A percentile compares a stretch with the other conserved stretches of the same genome.
Evolutionary conservation across 2,888 invertebrate genomes (phyloP).

Genomic region (Andrena bicolor): DNA sequence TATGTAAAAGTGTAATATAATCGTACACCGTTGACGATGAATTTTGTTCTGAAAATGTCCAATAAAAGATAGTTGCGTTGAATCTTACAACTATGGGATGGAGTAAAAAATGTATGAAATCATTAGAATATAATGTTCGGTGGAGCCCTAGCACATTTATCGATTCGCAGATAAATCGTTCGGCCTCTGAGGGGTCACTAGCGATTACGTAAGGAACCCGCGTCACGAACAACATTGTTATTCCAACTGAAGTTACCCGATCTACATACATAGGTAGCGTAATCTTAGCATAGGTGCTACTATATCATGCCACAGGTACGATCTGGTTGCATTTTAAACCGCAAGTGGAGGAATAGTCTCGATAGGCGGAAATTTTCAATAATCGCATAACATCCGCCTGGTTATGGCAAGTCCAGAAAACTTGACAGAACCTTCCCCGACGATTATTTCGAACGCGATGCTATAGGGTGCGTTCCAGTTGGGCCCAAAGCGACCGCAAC

Average conservation of each 20-base stretch:
- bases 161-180: background rate
- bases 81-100: too few species aligned
- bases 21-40: background rate
- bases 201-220: background rate
- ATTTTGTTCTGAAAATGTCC: background rate
- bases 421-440: constrained; percentile 90
- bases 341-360: constrained; percentile 90
- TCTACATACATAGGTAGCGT: background rate
- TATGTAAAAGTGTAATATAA: background rate
- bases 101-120: background rate
- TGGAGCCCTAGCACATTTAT: background rate
- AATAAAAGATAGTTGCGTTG: too few species aligned
- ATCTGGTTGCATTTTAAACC: constrained; percentile 94
- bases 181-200: background rate
- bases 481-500: too few species aligned
- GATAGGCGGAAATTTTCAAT: constrained; percentile 88
- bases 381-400: constrained; percentile 95
- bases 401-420: constrained; percentile 94
- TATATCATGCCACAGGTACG: constrained; percentile 85
- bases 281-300: constrained; percentile 24
- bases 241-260: background rate
- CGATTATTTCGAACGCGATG: constrained; percentile 92
- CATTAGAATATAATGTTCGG: background rate
- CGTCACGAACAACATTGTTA: background rate
- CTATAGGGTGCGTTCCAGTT: too few species aligned